A percentile compares a stretch with the other conserved stretches of the same genome.
phyloP scores from a whole-genome alignment of 2,888 invertebrate species.

The Ptilodon capucinus region DNA sequence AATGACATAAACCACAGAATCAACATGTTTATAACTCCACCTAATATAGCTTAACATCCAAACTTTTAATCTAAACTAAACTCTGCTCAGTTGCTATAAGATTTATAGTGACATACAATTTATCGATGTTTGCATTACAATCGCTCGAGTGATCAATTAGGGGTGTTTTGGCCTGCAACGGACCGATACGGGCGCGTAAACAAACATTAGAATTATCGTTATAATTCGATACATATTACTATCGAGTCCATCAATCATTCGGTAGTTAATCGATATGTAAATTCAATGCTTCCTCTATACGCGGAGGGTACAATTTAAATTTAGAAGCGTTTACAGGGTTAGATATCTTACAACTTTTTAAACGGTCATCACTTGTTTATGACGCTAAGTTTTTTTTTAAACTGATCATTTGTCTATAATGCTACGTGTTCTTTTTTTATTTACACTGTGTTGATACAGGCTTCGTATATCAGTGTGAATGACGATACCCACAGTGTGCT shows the following conservation, averaged over 20 bases:
- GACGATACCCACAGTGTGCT: too few relatives aligned
- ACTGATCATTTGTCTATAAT: too few relatives aligned
- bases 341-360: too few relatives aligned
- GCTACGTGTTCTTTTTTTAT: too few relatives aligned
- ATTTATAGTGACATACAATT: constrained; percentile 3
- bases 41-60: not conserved
- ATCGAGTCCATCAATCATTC: constrained; percentile 58
- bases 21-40: not conserved
- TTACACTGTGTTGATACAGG: too few relatives aligned
- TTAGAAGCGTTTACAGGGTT: not conserved
- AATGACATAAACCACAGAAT: too few relatives aligned
- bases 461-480: too few relatives aligned
- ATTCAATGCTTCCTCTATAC: not conserved
- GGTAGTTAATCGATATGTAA: constrained; percentile 34
- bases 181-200: constrained; percentile 51
- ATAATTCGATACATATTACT: constrained; percentile 48
- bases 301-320: not conserved
- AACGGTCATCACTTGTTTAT: too few relatives aligned
- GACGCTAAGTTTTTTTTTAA: too few relatives aligned
- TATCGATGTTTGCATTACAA: constrained; percentile 18
- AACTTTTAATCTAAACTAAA: constrained; percentile 7
- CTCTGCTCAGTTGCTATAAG: not conserved
- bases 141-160: constrained; percentile 52
- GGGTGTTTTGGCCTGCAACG: constrained; percentile 39
- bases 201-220: constrained; percentile 62